These are phyloP conservation scores for Dexiosoma caninum DNA, from an alignment of 2,888 invertebrate species.

Conservation along the genomic window DNA sequence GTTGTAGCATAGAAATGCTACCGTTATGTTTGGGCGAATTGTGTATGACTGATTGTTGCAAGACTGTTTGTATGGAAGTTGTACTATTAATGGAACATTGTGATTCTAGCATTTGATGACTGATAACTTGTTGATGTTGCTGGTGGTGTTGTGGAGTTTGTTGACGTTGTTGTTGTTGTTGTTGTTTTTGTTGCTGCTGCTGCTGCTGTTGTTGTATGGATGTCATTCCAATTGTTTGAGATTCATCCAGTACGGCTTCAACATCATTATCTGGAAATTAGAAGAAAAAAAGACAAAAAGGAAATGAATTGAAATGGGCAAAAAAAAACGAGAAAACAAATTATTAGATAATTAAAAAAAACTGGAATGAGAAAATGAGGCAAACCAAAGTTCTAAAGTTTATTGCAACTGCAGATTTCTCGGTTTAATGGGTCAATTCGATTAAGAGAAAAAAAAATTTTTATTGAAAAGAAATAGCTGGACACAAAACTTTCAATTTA, in stretches of 20 bases:
- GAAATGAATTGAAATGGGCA: slow-evolving; percentile 8
- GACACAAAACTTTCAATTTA: neutral
- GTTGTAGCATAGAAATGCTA: slow-evolving; percentile 65
- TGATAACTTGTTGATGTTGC: slow-evolving; percentile 68
- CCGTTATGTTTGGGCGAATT: slow-evolving; percentile 59
- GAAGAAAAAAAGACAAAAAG: slow-evolving; percentile 1
- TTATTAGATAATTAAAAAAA: slow-evolving; percentile 51
- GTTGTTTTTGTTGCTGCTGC: slow-evolving; percentile 69
- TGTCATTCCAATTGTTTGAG: slow-evolving; percentile 72
- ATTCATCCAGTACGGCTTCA: slow-evolving; percentile 72
- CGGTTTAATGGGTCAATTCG: slow-evolving; percentile 49
- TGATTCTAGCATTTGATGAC: slow-evolving; percentile 76
- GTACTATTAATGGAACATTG: slow-evolving; percentile 76
- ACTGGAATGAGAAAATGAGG: slow-evolving; percentile 6
- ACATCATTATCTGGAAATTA: slow-evolving; percentile 72
- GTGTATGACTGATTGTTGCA: slow-evolving; percentile 72
- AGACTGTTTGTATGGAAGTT: slow-evolving; percentile 75
- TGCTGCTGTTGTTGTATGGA: slow-evolving; percentile 66
- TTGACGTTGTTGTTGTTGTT: slow-evolving; percentile 66
- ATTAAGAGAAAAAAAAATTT: slow-evolving; percentile 27
- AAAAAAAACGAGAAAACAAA: slow-evolving; percentile 19
- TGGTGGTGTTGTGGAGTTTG: slow-evolving; percentile 66
- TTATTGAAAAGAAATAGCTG: slow-evolving; percentile 6
- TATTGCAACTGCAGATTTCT: slow-evolving; percentile 5
- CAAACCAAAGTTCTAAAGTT: slow-evolving; percentile 32